Base-by-base conservation (phyloP, 2,888 invertebrate genomes). In the Plebejus argus region DNA sequence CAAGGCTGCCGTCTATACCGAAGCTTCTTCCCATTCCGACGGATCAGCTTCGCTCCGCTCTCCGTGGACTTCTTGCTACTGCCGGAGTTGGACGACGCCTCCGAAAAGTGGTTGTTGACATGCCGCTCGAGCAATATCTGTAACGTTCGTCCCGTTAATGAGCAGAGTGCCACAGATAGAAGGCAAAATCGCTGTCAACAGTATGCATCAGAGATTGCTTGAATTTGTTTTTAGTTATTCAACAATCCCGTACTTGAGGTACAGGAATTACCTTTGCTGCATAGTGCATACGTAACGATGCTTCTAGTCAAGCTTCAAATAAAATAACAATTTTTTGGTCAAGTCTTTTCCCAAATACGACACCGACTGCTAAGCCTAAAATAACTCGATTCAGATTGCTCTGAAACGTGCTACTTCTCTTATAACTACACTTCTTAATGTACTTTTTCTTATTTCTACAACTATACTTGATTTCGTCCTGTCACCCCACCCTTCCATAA, bases 91-190 rank as follows among this genome's bases (percentile, higher is more conserved):
- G 92, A 89, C 71, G 95, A 94, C 39, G 92, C 91, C 85, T 96
- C 96, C 83, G 95, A 95, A 93, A 99, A 99, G 90, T 99, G 99
- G 85, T 97, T 96, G 93, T 99, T 98, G 76, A 99, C 98, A 87
- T 99, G 99, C 84, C 98, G 95, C 90, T 99, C 98, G 83, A 99
- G 93, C 79, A 98, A 96, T 79, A 95, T 95, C 97, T 97, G 94
- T 56, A 95, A 95, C 78, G 78, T 53, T 15, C 23, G 28, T 28
- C n/a, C 7, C 1, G 28, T 1, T 15, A 74, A 28, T 74, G 20
- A 74, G 74, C 18, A 15, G 53, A 28, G 15, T 1, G 45, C 23
- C 53, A 15, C 28, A 15, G 10, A 33, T 28, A 35, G 45, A 72
- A 23, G 45, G 1, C 10, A 45, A 3, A 12, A 72, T 39, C 18